These are phyloP conservation scores for Ostrea edulis DNA, from an alignment of 1,140 invertebrate species.

Conservation along the genomic window DNA sequence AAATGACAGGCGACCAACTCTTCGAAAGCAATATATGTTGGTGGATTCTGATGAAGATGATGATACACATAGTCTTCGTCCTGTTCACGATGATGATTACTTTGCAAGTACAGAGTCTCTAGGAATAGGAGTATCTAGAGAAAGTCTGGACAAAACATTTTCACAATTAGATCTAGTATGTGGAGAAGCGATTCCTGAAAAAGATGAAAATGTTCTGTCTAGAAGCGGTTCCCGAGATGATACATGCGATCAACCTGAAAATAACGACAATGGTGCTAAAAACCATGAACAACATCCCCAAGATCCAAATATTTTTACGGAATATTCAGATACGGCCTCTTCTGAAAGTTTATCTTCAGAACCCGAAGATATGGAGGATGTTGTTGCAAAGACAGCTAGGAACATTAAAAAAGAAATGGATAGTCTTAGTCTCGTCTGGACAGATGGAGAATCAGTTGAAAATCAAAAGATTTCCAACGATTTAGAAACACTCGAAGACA, in stretches of 20 bases:
- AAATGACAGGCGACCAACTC: constrained; percentile 18
- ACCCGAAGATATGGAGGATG: not conserved
- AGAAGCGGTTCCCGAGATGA: constrained; percentile 34
- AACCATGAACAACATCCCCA: not conserved
- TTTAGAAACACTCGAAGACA: not conserved
- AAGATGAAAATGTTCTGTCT: constrained; percentile 29
- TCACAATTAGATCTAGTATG: constrained; percentile 40
- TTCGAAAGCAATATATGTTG: constrained; percentile 5
- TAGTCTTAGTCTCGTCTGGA: constrained; percentile 23
- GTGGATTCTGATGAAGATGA: constrained; percentile 43
- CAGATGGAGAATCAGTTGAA: not conserved
- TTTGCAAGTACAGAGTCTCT: constrained; percentile 42
- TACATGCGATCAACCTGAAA: not conserved
- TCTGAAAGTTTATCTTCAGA: constrained; percentile 34
- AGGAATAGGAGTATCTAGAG: constrained; percentile 35
- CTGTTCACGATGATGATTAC: constrained; percentile 42
- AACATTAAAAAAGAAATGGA: constrained; percentile 22
- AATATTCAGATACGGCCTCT: constrained; percentile 29
- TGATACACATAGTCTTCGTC: not conserved
- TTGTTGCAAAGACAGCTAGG: not conserved
- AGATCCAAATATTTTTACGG: not conserved
- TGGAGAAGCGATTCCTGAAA: constrained; percentile 33
- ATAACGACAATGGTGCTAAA: too few species aligned
- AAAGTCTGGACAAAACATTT: constrained; percentile 42
- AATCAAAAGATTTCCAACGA: not conserved